These are phyloP conservation scores for Ericerus pela DNA, from an alignment of 1,140 invertebrate species.

Conservation along the genomic window DNA sequence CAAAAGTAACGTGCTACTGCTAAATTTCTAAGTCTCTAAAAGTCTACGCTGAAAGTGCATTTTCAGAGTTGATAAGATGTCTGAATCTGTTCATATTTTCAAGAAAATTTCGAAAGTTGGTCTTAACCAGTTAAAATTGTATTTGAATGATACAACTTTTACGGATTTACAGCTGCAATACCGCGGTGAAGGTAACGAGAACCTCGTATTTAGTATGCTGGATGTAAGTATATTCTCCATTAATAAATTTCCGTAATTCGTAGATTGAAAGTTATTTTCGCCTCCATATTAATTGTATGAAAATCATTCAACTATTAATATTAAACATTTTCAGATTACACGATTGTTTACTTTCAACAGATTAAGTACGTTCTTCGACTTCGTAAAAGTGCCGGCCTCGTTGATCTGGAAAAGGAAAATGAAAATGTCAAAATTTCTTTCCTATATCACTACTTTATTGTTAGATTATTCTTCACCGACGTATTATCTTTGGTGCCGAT, in stretches of 20 bases:
- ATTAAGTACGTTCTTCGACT: background rate
- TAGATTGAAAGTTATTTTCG: too few relatives aligned
- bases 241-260: too few relatives aligned
- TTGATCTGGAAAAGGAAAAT: background rate
- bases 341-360: too few relatives aligned
- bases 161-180: background rate
- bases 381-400: background rate
- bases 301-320: background rate
- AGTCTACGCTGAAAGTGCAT: too few relatives aligned
- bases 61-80: too few relatives aligned
- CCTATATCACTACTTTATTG: background rate
- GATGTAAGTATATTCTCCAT: background rate
- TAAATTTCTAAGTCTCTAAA: too few relatives aligned
- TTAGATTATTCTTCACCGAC: background rate
- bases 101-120: background rate
- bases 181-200: slow-evolving; percentile 13
- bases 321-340: background rate
- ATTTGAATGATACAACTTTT: background rate
- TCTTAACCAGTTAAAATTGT: background rate
- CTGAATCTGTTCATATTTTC: too few relatives aligned
- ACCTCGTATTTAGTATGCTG: slow-evolving; percentile 10
- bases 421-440: slow-evolving; percentile 1
- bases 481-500: background rate
- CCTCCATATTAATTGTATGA: background rate
- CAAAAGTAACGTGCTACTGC: too few relatives aligned